phyloP scores from a whole-genome alignment of 2,888 invertebrate genomes.

The Drosophila neotestacea region DNA sequence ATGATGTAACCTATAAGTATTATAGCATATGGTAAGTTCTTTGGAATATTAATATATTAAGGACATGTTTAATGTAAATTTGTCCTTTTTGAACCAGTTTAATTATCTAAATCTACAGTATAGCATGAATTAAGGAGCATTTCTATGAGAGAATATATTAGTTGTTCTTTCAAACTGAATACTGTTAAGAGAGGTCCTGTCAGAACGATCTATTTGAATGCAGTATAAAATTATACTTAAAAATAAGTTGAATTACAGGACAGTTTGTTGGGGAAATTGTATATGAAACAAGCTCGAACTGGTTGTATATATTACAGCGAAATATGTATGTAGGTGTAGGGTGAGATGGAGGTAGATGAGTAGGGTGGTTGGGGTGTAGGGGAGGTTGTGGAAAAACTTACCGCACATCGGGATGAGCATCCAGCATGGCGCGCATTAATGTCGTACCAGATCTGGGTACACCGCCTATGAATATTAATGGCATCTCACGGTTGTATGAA shows the following conservation, averaged over 20 bases:
- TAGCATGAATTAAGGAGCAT: no score
- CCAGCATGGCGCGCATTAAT: constrained; percentile 98
- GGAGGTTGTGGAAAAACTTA: constrained; percentile 80
- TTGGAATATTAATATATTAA: no score
- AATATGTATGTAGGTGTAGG: neutral
- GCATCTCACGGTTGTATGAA: constrained; percentile 94
- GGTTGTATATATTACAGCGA: neutral
- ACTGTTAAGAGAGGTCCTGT: neutral
- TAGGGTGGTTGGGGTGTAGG: neutral
- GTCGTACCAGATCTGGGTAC: constrained; percentile 99
- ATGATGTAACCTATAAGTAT: no score
- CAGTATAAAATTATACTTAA: neutral
- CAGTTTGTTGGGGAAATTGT: neutral
- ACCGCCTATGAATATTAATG: constrained; percentile 98
- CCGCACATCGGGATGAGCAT: constrained; percentile 98
- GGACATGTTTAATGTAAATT: no score
- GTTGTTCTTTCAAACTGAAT: neutral
- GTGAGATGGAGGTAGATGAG: neutral
- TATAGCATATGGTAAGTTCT: no score
- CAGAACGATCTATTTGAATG: neutral
- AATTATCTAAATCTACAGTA: no score
- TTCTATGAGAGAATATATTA: no score
- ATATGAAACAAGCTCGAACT: neutral
- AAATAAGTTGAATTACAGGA: neutral
- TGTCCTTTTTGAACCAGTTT: no score